These are phyloP conservation scores for Phalacrocorax aristotelis DNA, from an alignment of 2,113 vertebrate species.

Conservation along the genomic window DNA sequence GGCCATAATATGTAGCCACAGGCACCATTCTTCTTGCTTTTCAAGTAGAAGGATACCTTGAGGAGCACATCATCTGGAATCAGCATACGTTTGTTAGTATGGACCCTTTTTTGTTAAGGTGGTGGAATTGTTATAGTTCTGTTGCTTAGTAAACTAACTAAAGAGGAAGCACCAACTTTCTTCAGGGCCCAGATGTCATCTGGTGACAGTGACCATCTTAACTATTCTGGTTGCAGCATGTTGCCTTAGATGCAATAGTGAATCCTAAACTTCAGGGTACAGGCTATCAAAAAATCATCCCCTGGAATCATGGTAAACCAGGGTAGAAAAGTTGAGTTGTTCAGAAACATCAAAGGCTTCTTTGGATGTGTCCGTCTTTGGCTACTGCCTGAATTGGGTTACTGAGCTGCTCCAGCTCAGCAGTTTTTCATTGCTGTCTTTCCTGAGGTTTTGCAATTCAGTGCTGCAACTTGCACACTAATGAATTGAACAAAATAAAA, in stretches of 20 bases:
- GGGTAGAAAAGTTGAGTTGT: not conserved
- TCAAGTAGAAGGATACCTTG: not conserved
- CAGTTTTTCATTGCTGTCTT: not conserved
- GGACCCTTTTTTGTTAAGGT: not conserved
- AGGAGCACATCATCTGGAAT: not conserved
- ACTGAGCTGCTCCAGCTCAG: not conserved
- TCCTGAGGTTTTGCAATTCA: not conserved
- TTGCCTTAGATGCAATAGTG: not conserved
- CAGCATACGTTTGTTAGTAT: rapidly evolving
- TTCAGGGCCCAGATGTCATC: not conserved
- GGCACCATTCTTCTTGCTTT: not conserved
- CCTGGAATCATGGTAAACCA: not conserved
- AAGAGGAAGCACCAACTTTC: not conserved
- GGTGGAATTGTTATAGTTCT: not conserved
- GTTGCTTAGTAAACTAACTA: not conserved
- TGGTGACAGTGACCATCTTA: not conserved
- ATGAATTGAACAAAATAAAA: not conserved
- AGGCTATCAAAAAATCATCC: not conserved
- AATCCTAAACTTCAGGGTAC: not conserved
- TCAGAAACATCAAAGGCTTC: not conserved
- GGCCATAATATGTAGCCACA: not conserved
- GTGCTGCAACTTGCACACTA: not conserved
- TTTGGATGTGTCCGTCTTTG: not conserved
- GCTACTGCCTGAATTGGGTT: not conserved
- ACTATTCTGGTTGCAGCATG: not conserved